Conservation (phyloP, 2,113 vertebrate species). For the Rhinolophus ferrumequinum region DNA sequence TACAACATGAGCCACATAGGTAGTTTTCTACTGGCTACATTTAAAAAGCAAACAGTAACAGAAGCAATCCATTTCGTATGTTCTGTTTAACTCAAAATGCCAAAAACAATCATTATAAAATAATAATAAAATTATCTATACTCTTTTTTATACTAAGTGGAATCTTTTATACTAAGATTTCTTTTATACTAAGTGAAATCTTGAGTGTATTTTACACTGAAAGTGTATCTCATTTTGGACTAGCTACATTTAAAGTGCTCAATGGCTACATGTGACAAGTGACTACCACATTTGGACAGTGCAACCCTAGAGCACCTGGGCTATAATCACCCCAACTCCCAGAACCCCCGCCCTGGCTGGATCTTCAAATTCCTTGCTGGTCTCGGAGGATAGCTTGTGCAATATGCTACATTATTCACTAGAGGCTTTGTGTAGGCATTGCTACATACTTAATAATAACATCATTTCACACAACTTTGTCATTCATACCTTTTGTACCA, state of each 20-base stretch:
- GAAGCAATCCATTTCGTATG: neutral
- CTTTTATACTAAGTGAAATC: neutral
- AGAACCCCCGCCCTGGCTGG: neutral
- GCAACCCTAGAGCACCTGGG: neutral
- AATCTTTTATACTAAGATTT: neutral
- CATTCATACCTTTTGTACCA: neutral
- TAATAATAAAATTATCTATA: neutral
- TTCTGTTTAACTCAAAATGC: neutral
- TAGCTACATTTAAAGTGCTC: neutral
- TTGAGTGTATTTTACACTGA: neutral
- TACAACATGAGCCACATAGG: neutral
- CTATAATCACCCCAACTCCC: neutral
- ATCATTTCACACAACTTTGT: neutral
- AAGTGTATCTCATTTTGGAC: neutral
- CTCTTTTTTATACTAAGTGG: neutral
- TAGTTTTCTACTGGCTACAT: constrained; percentile 12
- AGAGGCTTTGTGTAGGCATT: neutral
- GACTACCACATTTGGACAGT: neutral
- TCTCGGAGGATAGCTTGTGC: neutral
- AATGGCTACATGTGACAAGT: neutral
- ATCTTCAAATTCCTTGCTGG: neutral
- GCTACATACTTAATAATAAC: neutral
- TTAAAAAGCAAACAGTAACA: constrained; percentile 43
- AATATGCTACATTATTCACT: neutral
- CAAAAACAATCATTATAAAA: neutral